These are phyloP conservation scores for Nothobranchius furzeri DNA, from an alignment of 2,113 vertebrate genomes.

Conservation along the genomic window DNA sequence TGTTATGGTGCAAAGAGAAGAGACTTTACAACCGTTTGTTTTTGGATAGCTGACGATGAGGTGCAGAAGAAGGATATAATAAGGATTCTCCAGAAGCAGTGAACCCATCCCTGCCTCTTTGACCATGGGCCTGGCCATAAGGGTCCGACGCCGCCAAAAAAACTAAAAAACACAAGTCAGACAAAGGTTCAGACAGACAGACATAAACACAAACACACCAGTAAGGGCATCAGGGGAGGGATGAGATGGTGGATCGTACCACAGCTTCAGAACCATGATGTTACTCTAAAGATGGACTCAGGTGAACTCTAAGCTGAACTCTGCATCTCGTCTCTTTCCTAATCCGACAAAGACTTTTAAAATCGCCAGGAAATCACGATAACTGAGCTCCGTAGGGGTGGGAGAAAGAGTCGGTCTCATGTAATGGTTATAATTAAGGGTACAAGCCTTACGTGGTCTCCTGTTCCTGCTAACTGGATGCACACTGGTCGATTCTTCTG, in stretches of 20 bases:
- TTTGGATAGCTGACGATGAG: background rate
- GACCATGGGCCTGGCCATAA: conserved; percentile 98
- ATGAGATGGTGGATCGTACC: too few species aligned
- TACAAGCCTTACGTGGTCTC: conserved; percentile 89
- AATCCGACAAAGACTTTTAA: too few species aligned
- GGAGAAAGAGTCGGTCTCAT: background rate
- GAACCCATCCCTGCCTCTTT: conserved; percentile 96
- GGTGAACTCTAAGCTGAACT: background rate
- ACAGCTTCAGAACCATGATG: too few species aligned
- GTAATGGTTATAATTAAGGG: background rate
- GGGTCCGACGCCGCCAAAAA: conserved; percentile 92
- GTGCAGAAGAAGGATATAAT: conserved; percentile 91
- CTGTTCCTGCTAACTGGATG: conserved; percentile 95
- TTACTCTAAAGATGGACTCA: background rate
- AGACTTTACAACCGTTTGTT: too few species aligned
- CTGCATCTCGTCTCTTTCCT: background rate
- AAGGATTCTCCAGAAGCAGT: conserved; percentile 94
- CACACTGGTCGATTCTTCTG: conserved; percentile 90
- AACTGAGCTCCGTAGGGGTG: background rate
- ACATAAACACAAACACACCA: background rate
- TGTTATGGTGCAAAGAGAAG: too few species aligned
- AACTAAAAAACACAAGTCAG: conserved; percentile 75
- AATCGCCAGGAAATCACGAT: too few species aligned
- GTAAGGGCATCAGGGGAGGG: too few species aligned
- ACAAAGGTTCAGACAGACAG: conserved; percentile 7